These are phyloP conservation scores for Pharmacophagus antenor DNA, from an alignment of 2,888 invertebrate genomes.

Conservation along the genomic window DNA sequence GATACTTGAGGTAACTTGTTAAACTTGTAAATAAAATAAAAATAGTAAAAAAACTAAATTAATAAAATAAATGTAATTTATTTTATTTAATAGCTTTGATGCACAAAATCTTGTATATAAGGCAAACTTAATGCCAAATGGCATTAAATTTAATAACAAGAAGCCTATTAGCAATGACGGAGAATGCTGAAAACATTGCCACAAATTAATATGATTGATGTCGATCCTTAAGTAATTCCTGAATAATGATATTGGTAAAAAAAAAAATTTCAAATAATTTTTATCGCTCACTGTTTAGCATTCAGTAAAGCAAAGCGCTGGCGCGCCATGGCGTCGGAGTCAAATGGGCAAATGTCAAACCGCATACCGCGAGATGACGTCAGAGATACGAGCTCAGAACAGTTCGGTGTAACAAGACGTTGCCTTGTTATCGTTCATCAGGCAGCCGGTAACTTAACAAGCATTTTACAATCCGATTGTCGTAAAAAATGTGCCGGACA, in stretches of 20 bases:
- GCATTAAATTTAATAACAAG: not conserved
- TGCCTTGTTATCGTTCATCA: constrained; percentile 24
- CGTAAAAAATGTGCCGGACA: constrained; percentile 22
- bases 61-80: too few relatives aligned
- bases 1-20: not conserved
- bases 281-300: constrained; percentile 36
- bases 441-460: constrained; percentile 15
- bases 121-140: too few relatives aligned
- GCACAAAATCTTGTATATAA: too few relatives aligned
- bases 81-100: too few relatives aligned
- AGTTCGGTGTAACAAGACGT: constrained; percentile 14
- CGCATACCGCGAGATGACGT: constrained; percentile 34
- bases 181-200: constrained; percentile 30
- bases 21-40: not conserved
- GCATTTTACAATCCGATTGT: constrained; percentile 20
- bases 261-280: constrained; percentile 36
- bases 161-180: too few relatives aligned
- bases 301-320: constrained; percentile 33
- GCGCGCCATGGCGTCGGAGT: constrained; percentile 24
- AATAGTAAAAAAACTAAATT: too few relatives aligned
- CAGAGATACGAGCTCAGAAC: constrained; percentile 26
- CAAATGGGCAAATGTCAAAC: constrained; percentile 36
- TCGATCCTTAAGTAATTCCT: not conserved
- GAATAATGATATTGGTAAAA: constrained; percentile 35
- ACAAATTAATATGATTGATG: constrained; percentile 33